Evolutionary conservation across 2,888 invertebrate species (phyloP).

Genomic region (Eupithecia centaureata): DNA sequence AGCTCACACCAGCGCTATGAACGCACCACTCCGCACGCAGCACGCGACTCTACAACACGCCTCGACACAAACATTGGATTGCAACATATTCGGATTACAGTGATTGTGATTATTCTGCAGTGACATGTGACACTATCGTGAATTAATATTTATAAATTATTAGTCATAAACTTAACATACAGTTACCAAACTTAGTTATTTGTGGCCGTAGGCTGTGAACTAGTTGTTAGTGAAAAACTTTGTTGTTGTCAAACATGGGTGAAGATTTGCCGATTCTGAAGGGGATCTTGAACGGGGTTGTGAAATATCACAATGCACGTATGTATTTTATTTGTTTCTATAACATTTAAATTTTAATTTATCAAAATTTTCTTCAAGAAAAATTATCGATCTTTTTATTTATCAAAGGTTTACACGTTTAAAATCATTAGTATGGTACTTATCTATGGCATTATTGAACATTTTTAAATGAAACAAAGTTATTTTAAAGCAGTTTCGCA

Average conservation of each 20-base stretch:
- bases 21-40: conserved; percentile 67
- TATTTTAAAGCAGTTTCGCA: too few relatives aligned
- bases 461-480: too few relatives aligned
- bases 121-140: conserved; percentile 71
- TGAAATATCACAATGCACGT: conserved; percentile 97
- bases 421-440: too few relatives aligned
- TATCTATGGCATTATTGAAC: too few relatives aligned
- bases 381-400: too few relatives aligned
- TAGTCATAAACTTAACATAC: conserved; percentile 61
- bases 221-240: conserved; percentile 76
- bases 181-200: conserved; percentile 78
- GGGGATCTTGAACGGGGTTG: conserved; percentile 95
- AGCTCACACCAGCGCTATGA: conserved; percentile 80
- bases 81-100: conserved; percentile 74
- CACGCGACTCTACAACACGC: conserved; percentile 53
- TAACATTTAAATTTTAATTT: neutral
- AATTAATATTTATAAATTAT: conserved; percentile 56
- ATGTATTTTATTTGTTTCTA: conserved; percentile 81
- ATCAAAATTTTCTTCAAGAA: neutral
- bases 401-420: too few relatives aligned
- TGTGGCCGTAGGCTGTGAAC: conserved; percentile 81
- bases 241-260: conserved; percentile 87
- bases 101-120: conserved; percentile 66
- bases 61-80: conserved; percentile 63
- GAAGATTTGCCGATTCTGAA: conserved; percentile 96